Percentiles rank a stretch among this genome's conserved stretches.
These are phyloP conservation scores for Lepidocyrtoides sp. DNA, from an alignment of 2,888 invertebrate species.

Conservation along the genomic window DNA sequence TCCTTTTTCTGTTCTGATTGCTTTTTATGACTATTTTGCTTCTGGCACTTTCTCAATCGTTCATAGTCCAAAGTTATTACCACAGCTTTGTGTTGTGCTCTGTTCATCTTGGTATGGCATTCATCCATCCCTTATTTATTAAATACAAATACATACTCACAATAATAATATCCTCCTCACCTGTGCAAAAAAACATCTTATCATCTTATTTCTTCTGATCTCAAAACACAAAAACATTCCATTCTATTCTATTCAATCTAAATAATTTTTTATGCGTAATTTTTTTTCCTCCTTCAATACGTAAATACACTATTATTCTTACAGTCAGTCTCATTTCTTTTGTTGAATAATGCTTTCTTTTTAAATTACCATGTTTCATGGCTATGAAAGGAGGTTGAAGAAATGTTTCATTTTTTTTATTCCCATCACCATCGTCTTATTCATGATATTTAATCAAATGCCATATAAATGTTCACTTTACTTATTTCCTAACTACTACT, in stretches of 20 bases:
- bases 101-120: too few relatives aligned
- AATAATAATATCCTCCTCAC: not conserved
- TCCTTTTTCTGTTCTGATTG: slow-evolving; percentile 44
- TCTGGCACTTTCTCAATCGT: slow-evolving; percentile 31
- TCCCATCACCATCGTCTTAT: not conserved
- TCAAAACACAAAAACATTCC: slow-evolving; percentile 44
- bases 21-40: slow-evolving; percentile 42
- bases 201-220: not conserved
- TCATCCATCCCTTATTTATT: too few relatives aligned
- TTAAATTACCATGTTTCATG: too few relatives aligned
- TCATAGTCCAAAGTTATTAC: not conserved
- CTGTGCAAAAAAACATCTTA: slow-evolving; percentile 15
- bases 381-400: too few relatives aligned
- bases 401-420: not conserved
- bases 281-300: not conserved
- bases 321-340: not conserved
- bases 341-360: not conserved
- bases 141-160: too few relatives aligned
- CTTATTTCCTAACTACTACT: too few relatives aligned
- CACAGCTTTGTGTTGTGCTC: too few relatives aligned
- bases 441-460: slow-evolving; percentile 27
- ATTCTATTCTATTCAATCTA: not conserved
- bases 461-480: not conserved
- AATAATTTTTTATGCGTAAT: too few relatives aligned
- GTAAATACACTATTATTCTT: not conserved